These are phyloP conservation scores for Nowickia ferox DNA, from an alignment of 2,888 invertebrate species.

Conservation along the genomic window DNA sequence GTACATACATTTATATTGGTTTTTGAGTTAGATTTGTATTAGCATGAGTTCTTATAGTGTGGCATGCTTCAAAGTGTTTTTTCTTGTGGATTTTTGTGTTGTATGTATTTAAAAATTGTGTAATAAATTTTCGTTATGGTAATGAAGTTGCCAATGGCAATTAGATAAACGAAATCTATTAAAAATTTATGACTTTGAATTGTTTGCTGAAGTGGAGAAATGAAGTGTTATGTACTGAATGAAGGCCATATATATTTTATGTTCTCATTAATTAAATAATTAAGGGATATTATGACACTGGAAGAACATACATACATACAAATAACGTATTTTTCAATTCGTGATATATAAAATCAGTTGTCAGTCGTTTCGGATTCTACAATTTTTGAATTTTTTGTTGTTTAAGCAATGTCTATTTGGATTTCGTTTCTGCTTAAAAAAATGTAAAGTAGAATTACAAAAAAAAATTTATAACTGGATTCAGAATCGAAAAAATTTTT, in stretches of 20 bases:
- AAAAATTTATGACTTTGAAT: constrained; percentile 31
- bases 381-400: too few species aligned
- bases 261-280: neutral
- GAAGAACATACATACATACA: neutral
- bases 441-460: too few species aligned
- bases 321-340: too few species aligned
- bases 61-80: constrained; percentile 18
- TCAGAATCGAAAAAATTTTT: too few species aligned
- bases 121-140: constrained; percentile 51
- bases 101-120: constrained; percentile 10
- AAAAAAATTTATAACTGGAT: too few species aligned
- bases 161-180: constrained; percentile 39
- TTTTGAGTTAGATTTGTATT: neutral
- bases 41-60: neutral
- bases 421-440: too few species aligned
- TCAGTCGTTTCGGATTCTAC: too few species aligned
- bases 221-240: neutral
- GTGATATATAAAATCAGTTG: too few species aligned
- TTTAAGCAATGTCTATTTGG: too few species aligned
- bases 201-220: neutral
- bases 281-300: neutral
- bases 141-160: constrained; percentile 50
- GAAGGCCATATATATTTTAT: neutral
- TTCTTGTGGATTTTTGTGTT: too few species aligned
- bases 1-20: neutral